These are phyloP conservation scores for Lordiphosa stackelbergi DNA, from an alignment of 1,140 invertebrate genomes.

Conservation along the genomic window DNA sequence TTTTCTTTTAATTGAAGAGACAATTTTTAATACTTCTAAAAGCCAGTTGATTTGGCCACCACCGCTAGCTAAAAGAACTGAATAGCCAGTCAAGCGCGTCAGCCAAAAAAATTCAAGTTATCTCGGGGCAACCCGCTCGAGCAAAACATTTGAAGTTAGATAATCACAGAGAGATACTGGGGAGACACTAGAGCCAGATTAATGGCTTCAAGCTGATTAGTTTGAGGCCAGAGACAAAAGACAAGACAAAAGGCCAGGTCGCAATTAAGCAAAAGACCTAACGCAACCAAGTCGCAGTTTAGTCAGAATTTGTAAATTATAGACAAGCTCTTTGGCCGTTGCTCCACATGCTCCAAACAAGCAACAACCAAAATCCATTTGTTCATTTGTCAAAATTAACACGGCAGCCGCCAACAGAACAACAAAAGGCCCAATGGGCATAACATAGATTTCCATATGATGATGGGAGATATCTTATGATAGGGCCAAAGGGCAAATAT, in stretches of 20 bases:
- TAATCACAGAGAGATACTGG: constrained; percentile 33
- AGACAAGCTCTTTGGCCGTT: constrained; percentile 33
- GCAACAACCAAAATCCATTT: constrained; percentile 17
- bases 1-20: constrained; percentile 11
- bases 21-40: constrained; percentile 32
- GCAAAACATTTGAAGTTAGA: constrained; percentile 47
- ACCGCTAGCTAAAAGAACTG: constrained; percentile 33
- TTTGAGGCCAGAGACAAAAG: constrained; percentile 63
- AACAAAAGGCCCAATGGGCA: constrained; percentile 32
- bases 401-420: constrained; percentile 37
- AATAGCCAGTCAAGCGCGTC: constrained; percentile 47
- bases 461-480: no score
- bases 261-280: constrained; percentile 56
- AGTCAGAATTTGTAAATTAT: constrained; percentile 66
- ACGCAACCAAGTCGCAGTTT: constrained; percentile 32
- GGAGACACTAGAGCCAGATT: constrained; percentile 55
- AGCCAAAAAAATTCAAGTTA: constrained; percentile 66
- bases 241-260: constrained; percentile 44
- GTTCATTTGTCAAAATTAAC: constrained; percentile 75
- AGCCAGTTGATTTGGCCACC: constrained; percentile 49
- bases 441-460: constrained; percentile 1
- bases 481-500: no score
- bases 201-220: constrained; percentile 71
- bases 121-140: constrained; percentile 40
- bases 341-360: constrained; percentile 53